phyloP scores from a whole-genome alignment of 2,113 vertebrate species.

The Archilochus colubris region DNA sequence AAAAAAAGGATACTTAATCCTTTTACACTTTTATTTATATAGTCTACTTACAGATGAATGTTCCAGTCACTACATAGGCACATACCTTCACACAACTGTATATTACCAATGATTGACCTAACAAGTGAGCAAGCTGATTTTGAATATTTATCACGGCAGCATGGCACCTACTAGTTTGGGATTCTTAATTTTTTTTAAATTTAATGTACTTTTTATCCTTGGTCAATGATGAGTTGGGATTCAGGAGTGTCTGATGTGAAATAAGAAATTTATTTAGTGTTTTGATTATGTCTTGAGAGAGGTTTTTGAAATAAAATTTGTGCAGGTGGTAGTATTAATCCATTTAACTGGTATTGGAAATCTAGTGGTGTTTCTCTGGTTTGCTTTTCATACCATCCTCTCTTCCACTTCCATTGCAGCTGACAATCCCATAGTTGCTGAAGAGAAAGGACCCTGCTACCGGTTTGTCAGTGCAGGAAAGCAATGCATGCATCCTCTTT shows the following conservation, averaged over 20 bases:
- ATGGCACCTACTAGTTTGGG: neutral
- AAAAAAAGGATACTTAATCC: neutral
- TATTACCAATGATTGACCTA: neutral
- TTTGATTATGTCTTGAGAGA: neutral
- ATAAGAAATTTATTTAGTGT: neutral
- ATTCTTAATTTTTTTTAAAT: neutral
- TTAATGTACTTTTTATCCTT: neutral
- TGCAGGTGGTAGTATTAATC: neutral
- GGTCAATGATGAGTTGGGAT: neutral
- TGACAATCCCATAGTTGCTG: conserved; percentile 83
- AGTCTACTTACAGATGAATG: neutral
- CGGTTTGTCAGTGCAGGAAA: conserved; percentile 91
- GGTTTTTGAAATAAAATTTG: neutral
- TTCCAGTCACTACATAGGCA: neutral
- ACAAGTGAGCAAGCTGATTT: neutral
- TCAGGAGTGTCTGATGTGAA: neutral
- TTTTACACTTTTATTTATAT: neutral
- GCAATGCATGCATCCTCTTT: conserved; percentile 96
- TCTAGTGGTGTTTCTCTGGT: conserved; percentile 44
- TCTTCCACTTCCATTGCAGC: conserved; percentile 81
- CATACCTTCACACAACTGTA: neutral
- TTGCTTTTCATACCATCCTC: conserved; percentile 49
- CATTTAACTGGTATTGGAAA: conserved; percentile 68
- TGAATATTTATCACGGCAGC: neutral
- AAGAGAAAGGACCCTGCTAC: conserved; percentile 97